phyloP scores from a whole-genome alignment of 2,888 invertebrate genomes.

The Oithona nana region DNA sequence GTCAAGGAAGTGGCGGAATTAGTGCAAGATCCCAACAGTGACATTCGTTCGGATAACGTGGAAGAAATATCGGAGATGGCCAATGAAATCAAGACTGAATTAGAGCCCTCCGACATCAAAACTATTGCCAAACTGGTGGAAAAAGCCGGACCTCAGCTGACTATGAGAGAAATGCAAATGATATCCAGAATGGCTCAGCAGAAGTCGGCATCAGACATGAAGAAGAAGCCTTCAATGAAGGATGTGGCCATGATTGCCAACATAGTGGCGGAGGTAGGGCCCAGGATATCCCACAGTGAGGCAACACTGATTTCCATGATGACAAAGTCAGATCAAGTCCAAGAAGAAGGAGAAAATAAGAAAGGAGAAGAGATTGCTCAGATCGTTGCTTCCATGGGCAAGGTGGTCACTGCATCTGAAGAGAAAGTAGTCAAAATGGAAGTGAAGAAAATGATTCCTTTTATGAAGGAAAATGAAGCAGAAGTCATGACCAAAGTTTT shows the following conservation, averaged over 20 bases:
- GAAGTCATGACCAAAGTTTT: background rate
- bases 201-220: background rate
- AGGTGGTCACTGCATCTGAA: too few species aligned
- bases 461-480: background rate
- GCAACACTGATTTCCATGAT: background rate
- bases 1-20: background rate
- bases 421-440: too few species aligned
- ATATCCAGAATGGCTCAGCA: background rate
- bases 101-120: background rate
- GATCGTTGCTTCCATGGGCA: too few species aligned
- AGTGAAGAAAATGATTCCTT: too few species aligned
- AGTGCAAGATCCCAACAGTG: background rate
- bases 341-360: too few species aligned
- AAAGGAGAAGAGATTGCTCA: too few species aligned
- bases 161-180: background rate
- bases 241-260: background rate
- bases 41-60: background rate
- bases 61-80: background rate
- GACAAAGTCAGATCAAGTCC: too few species aligned
- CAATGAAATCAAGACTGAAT: background rate
- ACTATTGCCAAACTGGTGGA: background rate
- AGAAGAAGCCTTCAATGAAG: too few species aligned
- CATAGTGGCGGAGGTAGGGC: background rate
- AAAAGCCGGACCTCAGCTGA: background rate
- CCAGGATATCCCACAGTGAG: background rate